phyloP scores from a whole-genome alignment of 2,888 invertebrate genomes.

The Hypomecis atomaria region DNA sequence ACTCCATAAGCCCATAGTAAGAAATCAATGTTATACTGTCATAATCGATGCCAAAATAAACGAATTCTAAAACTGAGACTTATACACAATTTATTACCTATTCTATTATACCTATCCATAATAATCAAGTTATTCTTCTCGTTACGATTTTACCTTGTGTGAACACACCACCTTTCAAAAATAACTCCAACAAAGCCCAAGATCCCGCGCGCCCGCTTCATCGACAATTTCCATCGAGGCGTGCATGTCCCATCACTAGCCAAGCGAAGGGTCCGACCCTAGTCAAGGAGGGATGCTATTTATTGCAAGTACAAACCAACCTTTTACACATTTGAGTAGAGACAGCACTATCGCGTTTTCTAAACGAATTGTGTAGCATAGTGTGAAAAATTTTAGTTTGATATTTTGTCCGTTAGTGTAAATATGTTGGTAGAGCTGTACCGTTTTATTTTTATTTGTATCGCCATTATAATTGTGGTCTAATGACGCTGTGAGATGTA shows the following conservation, averaged over 20 bases:
- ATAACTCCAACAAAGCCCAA: constrained; percentile 47
- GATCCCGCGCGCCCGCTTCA: constrained; percentile 46
- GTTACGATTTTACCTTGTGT: too few relatives aligned
- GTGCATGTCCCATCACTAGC: constrained; percentile 58
- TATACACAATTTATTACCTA: too few relatives aligned
- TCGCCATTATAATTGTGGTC: constrained; percentile 71
- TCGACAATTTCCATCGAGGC: constrained; percentile 52
- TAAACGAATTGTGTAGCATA: neutral
- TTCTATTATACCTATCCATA: too few relatives aligned
- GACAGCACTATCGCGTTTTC: neutral
- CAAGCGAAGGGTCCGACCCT: constrained; percentile 59
- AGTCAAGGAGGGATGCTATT: constrained; percentile 67
- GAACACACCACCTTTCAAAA: constrained; percentile 1
- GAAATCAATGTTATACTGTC: too few relatives aligned
- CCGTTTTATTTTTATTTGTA: constrained; percentile 77
- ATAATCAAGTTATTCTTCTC: too few relatives aligned
- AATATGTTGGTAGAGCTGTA: constrained; percentile 16
- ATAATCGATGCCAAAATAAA: too few relatives aligned
- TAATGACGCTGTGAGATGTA: constrained; percentile 61
- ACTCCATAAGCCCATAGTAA: too few relatives aligned
- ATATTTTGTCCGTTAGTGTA: neutral
- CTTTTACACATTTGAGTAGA: neutral
- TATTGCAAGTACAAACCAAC: constrained; percentile 58
- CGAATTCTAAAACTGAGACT: too few relatives aligned
- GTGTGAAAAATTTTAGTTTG: neutral